Evolutionary conservation across 2,888 invertebrate genomes (phyloP).

Genomic region (Pristionchus fissidentatus): DNA sequence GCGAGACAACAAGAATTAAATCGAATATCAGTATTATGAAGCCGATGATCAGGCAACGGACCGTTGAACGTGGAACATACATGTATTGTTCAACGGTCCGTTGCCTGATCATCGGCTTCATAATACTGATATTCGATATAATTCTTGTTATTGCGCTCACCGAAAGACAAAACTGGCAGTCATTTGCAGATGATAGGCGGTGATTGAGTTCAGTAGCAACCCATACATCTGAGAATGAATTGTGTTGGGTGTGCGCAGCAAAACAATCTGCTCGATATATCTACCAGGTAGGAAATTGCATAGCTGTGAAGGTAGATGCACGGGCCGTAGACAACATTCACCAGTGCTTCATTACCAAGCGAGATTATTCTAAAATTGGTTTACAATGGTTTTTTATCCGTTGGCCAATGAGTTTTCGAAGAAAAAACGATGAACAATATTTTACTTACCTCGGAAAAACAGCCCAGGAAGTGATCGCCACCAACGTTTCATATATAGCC

Average conservation of each 20-base stretch:
- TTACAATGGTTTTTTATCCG: neutral
- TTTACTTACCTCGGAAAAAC: neutral
- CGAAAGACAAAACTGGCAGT: slow-evolving; percentile 5
- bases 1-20: too few species aligned
- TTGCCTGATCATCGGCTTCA: too few species aligned
- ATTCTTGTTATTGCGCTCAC: neutral
- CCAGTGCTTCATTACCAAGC: neutral
- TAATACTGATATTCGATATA: too few species aligned
- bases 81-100: too few species aligned
- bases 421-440: neutral
- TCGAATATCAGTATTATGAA: too few species aligned
- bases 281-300: neutral
- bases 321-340: neutral
- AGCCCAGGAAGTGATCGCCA: neutral
- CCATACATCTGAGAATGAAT: neutral
- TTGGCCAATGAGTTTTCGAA: too few species aligned
- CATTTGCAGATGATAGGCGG: neutral
- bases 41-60: too few species aligned
- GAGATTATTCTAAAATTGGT: neutral
- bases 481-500: neutral
- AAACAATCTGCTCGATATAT: too few species aligned
- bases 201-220: neutral
- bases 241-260: too few species aligned
- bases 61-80: too few species aligned
- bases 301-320: neutral